Conservation (phyloP, 2,888 invertebrate species). For the Clusia tigrina region DNA sequence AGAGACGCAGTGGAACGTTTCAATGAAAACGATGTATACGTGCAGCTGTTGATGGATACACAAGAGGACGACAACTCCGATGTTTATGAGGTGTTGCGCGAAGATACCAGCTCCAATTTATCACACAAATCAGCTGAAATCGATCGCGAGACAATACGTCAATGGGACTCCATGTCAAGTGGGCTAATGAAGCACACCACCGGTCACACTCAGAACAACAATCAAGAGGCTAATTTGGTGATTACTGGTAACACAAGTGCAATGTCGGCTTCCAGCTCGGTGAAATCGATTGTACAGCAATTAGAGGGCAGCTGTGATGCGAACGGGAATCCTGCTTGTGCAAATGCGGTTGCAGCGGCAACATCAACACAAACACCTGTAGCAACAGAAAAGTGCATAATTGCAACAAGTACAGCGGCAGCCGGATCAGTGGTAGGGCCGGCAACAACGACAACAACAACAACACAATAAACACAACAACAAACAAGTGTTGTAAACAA, state of each 20-base stretch:
- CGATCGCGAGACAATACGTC: conserved; percentile 84
- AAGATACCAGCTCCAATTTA: conserved; percentile 56
- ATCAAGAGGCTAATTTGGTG: conserved; percentile 1
- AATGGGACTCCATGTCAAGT: conserved; percentile 90
- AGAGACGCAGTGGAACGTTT: conserved; percentile 14
- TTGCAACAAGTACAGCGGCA: too few relatives aligned
- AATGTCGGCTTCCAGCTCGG: conserved; percentile 27
- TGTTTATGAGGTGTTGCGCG: conserved; percentile 62
- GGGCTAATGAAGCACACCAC: conserved; percentile 70
- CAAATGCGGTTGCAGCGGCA: not conserved
- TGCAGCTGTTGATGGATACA: conserved; percentile 47
- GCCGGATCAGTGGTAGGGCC: conserved; percentile 22
- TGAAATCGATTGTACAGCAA: conserved; percentile 55
- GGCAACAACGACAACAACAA: conserved; percentile 23
- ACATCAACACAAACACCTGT: not conserved
- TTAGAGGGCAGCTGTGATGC: conserved; percentile 46
- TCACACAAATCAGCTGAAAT: conserved; percentile 70
- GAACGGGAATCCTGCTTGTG: conserved; percentile 29
- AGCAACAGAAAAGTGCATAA: not conserved
- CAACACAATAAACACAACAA: conserved; percentile 23
- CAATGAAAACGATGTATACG: conserved; percentile 61
- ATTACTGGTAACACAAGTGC: not conserved
- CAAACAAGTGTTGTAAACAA: too few relatives aligned
- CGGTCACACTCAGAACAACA: conserved; percentile 27
- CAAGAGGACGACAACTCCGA: conserved; percentile 40